Evolutionary conservation across 1,140 invertebrate species (phyloP).

Genomic region (Euwallacea similis): DNA sequence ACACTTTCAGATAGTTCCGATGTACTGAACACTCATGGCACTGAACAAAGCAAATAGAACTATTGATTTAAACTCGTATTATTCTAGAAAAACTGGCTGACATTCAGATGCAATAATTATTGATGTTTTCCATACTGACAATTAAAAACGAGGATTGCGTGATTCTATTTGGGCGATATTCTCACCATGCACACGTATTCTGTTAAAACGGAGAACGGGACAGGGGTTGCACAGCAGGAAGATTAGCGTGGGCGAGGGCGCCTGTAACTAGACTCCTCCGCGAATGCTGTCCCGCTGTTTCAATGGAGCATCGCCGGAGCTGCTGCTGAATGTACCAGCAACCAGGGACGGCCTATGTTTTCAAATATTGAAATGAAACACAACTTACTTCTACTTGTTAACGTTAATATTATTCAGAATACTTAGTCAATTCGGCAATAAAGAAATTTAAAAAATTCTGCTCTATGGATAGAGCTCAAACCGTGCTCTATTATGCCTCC

Average conservation of each 20-base stretch:
- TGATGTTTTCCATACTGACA: too few species aligned
- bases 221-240: neutral
- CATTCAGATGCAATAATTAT: neutral
- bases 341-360: slow-evolving; percentile 3
- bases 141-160: neutral
- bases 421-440: neutral
- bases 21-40: neutral
- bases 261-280: slow-evolving; percentile 7
- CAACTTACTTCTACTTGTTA: neutral
- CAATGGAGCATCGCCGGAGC: slow-evolving; percentile 16
- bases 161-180: neutral
- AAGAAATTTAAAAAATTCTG: neutral
- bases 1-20: neutral
- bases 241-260: slow-evolving; percentile 1
- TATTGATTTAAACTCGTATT: neutral
- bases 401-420: neutral
- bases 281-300: slow-evolving; percentile 12
- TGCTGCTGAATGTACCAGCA: neutral
- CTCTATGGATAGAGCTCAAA: neutral
- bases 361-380: neutral
- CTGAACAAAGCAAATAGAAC: neutral
- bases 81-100: neutral
- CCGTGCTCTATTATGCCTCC: too few species aligned
- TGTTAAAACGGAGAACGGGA: neutral
- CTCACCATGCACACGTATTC: neutral